Base-by-base conservation (phyloP, 1,140 invertebrate species). In the Heliconius melpomene region DNA sequence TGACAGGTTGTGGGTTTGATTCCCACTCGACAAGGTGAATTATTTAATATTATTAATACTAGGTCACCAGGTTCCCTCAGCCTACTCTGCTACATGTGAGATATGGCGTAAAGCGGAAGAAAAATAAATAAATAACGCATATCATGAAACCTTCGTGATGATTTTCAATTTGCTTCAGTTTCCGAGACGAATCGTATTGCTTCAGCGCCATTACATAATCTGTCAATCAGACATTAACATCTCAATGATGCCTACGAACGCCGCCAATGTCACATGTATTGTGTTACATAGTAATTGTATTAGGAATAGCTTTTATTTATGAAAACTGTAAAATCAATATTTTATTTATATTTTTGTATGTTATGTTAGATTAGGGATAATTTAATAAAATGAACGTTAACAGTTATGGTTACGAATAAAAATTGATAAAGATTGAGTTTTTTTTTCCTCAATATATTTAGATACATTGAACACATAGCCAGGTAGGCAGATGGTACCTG, bases 211-310 rank as follows among this genome's bases (percentile, higher is more conserved):
- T 82, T 90, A 88, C 74, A 70, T 40, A 74, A 85, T 86, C 86
- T 90, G 87, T 90, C 91, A 90, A 89, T 91, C 87, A 86, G n/a
- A 79, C 80, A 90, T 91, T 90, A 90, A 74, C 89, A 92, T 90
- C 80, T 91, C 91, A 91, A 91, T 90, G 75, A 83, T 85, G 87
- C 5, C 50, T 52, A 20, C 73, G 60, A 82, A 78, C 81, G 60
- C 76, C 71, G 73, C 80, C 84, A 82, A 80, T 85, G 82, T 81
- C 80, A 86, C 78, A 38, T n/a, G 38, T 74, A 78, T 78, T 78
- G 73, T 81, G 70, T 52, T 74, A 80, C 71, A 75, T 29, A 46
- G 40, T 16, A 74, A 40, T 60, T 73, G 66, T 79, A 74, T 71
- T 75, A 80, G 54, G 52, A 54, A 74, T 75, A 66, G 52, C 40